Evolutionary conservation across 1,140 invertebrate species (phyloP).

Genomic region (Microplitis demolitor): DNA sequence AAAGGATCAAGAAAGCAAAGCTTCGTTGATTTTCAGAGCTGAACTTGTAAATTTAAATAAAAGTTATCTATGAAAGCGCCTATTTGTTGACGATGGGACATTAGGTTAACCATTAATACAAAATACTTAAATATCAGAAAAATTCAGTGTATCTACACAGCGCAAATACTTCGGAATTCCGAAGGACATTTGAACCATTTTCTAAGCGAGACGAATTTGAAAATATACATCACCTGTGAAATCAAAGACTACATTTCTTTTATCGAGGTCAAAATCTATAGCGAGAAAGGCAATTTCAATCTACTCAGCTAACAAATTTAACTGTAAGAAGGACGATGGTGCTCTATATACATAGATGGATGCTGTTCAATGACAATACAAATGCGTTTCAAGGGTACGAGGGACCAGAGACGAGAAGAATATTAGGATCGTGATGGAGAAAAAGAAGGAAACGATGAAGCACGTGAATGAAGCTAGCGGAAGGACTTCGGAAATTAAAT

Average conservation of each 20-base stretch:
- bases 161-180: no score
- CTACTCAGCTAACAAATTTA: not conserved
- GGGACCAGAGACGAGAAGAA: not conserved
- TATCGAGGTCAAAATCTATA: not conserved
- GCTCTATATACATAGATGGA: not conserved
- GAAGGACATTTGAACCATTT: not conserved
- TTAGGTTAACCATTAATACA: no score
- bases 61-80: no score
- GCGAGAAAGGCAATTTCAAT: not conserved
- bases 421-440: conserved; percentile 34
- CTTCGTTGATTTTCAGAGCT: no score
- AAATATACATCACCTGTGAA: not conserved
- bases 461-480: conserved; percentile 58
- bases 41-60: no score
- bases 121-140: no score
- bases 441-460: conserved; percentile 19
- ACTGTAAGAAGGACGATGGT: not conserved
- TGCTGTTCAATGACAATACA: not conserved
- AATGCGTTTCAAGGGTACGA: conserved; percentile 1
- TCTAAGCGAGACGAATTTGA: not conserved
- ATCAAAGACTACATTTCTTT: not conserved
- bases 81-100: no score
- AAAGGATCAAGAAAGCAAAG: no score
- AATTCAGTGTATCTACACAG: no score
- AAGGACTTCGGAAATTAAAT: conserved; percentile 63